Base-by-base conservation (phyloP, 2,113 vertebrate genomes). In the Notothenia coriiceps region DNA sequence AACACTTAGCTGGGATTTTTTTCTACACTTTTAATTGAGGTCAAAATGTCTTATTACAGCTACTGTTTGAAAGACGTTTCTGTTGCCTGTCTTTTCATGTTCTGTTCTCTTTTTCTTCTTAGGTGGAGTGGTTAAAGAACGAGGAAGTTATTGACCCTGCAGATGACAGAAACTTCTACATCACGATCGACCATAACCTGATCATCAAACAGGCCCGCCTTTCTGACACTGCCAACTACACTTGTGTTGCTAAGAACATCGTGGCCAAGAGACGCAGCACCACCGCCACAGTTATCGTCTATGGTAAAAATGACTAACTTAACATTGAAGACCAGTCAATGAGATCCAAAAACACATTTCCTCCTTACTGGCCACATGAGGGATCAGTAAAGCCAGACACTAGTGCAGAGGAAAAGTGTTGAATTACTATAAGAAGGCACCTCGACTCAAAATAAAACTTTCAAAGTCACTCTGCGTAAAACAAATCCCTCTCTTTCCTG, bases 61-160 rank as follows among this genome's bases (percentile, higher is more conserved):
- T 35, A 65, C 66, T 29, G 2, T 25, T 64, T 22, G 9, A 73
- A 71, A 56, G 0, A 10, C 29, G 4, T n/a, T 62, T 22, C 11
- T 49, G 68, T 44, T 70, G 4, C 4, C 33, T 33, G 6, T 66
- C 43, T 62, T 40, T 54, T 64, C 1, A n/a, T 64, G 3, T 55
- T 20, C 7, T 44, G 0, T 11, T 82, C 5, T 44, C 44, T 60
- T 10, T 17, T n/a, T 49, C n/a, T n/a, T 50, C 33, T 44, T 12
- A 99, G 98, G 98, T 99, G 90, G 98, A 99, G 86, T 99, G 98
- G 98, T 86, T 99, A 80, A 99, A 98, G 91, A 98, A 99, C 0
- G 98, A 99, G 92, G 98, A 99, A 44, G 90, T 99, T 51, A 99
- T 99, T 2, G 97, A 99, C 85, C 98, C 98, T 0, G 96, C 96